Evolutionary conservation across 1,140 invertebrate species (phyloP).

Genomic region (Diachasmimorpha longicaudata): DNA sequence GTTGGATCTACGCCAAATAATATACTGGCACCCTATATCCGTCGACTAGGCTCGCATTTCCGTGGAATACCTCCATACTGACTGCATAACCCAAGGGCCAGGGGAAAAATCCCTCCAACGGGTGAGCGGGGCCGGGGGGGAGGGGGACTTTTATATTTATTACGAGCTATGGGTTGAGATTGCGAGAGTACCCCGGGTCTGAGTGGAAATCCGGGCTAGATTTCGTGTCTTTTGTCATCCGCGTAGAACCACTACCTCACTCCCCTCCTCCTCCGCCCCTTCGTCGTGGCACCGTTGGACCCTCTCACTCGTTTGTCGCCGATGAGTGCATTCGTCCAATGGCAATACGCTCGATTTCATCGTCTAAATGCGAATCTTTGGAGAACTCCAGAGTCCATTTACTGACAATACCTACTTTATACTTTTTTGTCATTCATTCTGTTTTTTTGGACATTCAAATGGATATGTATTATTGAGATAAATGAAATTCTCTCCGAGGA

Average conservation of each 20-base stretch:
- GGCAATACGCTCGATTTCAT: background rate
- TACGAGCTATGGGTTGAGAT: constrained; percentile 42
- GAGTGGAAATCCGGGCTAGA: constrained; percentile 18
- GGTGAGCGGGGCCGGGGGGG: constrained; percentile 27
- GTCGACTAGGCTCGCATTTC: constrained; percentile 21
- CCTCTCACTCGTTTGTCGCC: background rate
- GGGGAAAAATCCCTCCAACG: constrained; percentile 5
- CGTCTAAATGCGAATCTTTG: background rate
- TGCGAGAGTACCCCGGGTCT: constrained; percentile 26
- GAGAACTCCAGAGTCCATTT: background rate
- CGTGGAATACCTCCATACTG: constrained; percentile 10
- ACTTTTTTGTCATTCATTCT: background rate
- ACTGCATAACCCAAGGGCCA: background rate
- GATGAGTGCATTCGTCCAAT: background rate
- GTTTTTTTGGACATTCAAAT: background rate
- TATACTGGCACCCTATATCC: constrained; percentile 47
- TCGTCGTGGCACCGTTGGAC: background rate
- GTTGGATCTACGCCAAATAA: constrained; percentile 56
- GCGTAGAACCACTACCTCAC: background rate
- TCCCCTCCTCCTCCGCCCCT: background rate
- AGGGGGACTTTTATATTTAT: constrained; percentile 51
- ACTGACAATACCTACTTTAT: background rate
- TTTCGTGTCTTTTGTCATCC: constrained; percentile 19
- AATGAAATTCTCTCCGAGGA: too few species aligned
- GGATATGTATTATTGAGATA: too few species aligned